Evolutionary conservation across 2,797 vertebrate species (phyloP), one percentile per base, ranked within the genome.

Genomic region (Champsocephalus esox): DNA sequence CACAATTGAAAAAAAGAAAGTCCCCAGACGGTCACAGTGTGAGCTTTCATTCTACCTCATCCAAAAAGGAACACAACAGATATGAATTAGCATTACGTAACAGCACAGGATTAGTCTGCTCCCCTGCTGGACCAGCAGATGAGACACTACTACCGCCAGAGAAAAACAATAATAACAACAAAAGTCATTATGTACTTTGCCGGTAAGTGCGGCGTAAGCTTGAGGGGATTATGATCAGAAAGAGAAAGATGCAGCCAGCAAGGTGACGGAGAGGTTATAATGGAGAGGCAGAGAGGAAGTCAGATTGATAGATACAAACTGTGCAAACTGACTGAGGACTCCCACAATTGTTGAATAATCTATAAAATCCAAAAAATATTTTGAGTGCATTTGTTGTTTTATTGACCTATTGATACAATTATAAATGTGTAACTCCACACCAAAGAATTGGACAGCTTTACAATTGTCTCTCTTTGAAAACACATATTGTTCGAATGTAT

Each of bases 101-200:
- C 34, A 38, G 34, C 34, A 5, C n/a, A 45, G 28, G 82, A 79
- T 81, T 60, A 81, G 70, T 76, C 82, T 64, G 80, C 70, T 68
- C 28, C 57, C 45, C 71, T 79, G 76, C 78, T 63, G 75, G 19
- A 81, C 51, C 83, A 74, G 11, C 87, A 88, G 87, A 86, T 88
- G 66, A 80, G 79, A 89, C 86, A 79, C 76, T 21, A 66, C 66
- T 32, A 69, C 57, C 0, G 66, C 62, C 70, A 14, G 52, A 64
- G 62, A 48, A 70, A 44, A 73, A 77, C 69, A 73, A 85, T 19
- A 66, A 81, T 1, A 41, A 66, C 70, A 63, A 83, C 57, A 77
- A 75, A 44, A 59, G 43, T 11, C 79, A 80, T 59, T 75, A 75
- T 83, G 81, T 63, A 77, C 54, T 77, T 50, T 66, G 45, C 50